These are phyloP conservation scores for Choristoneura fumiferana DNA, from an alignment of 1,140 invertebrate genomes.

Conservation along the genomic window DNA sequence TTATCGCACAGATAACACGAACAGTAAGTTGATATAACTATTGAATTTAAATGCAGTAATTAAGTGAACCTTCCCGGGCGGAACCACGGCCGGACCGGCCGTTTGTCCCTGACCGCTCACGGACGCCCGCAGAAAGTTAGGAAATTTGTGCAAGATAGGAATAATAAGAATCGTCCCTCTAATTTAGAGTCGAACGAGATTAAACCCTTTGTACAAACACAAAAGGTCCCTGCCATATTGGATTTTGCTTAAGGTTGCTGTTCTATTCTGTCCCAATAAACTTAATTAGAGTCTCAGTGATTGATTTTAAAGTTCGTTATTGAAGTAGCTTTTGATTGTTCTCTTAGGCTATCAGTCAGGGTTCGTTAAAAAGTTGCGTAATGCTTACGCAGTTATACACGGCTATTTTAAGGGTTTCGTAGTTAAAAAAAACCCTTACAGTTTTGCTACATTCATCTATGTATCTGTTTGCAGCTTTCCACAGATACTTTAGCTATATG, in stretches of 20 bases:
- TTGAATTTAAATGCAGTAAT: too few relatives aligned
- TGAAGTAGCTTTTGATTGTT: background rate
- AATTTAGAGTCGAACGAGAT: constrained; percentile 9
- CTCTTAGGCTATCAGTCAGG: background rate
- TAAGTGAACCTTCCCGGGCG: background rate
- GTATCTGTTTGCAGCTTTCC: too few relatives aligned
- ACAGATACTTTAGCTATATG: too few relatives aligned
- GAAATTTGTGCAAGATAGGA: constrained; percentile 2
- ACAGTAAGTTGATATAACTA: too few relatives aligned
- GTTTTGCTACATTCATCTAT: too few relatives aligned
- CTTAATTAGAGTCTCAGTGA: constrained; percentile 11
- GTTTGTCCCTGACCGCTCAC: background rate
- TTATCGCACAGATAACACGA: too few relatives aligned
- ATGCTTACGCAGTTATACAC: too few relatives aligned
- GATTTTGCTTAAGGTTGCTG: constrained; percentile 4
- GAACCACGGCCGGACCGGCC: background rate
- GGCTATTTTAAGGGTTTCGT: too few relatives aligned
- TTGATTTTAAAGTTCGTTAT: constrained; percentile 2
- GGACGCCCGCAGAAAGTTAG: background rate
- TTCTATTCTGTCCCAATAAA: constrained; percentile 1
- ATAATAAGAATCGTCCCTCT: constrained; percentile 10
- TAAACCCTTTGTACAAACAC: constrained; percentile 8
- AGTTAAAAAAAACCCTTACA: too few relatives aligned
- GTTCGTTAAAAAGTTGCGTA: background rate
- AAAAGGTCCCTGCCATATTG: background rate